A percentile compares a stretch with the other conserved stretches of the same genome.
phyloP scores from a whole-genome alignment of 2,797 vertebrate genomes.

The Triplophysa yarkandensis region DNA sequence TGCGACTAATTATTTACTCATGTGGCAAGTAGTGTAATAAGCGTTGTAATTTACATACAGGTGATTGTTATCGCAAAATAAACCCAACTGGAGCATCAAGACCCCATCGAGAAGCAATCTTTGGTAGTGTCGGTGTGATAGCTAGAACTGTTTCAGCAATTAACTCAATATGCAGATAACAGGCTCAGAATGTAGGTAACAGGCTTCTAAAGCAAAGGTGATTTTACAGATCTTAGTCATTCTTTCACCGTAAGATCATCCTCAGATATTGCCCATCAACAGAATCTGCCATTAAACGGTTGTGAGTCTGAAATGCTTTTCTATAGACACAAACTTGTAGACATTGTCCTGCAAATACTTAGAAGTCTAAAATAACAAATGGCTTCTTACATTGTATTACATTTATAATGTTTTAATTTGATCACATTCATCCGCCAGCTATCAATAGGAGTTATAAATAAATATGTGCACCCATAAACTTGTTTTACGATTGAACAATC shows the following conservation, averaged over 20 bases:
- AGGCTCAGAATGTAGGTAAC: too few species aligned
- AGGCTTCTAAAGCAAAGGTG: conserved; percentile 46
- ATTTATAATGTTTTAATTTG: conserved; percentile 22
- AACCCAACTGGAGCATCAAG: too few species aligned
- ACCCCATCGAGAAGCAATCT: neutral
- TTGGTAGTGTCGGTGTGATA: conserved; percentile 5
- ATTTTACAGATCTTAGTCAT: conserved; percentile 50
- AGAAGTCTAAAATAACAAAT: neutral
- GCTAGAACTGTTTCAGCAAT: conserved; percentile 29
- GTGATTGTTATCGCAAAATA: too few species aligned
- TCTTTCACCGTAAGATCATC: conserved; percentile 25
- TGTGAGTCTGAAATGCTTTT: conserved; percentile 16
- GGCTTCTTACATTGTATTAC: neutral
- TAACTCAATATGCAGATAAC: conserved; percentile 38
- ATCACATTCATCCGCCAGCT: conserved; percentile 20
- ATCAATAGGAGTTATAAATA: conserved; percentile 5
- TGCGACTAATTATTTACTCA: too few species aligned
- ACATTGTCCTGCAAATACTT: conserved; percentile 17
- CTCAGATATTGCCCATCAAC: conserved; percentile 19
- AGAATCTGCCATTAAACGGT: conserved; percentile 22
- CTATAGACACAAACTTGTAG: neutral
- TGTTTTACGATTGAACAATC: neutral
- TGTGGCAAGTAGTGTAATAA: too few species aligned
- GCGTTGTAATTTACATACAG: too few species aligned
- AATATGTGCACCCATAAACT: neutral